Conservation (phyloP, 2,888 invertebrate genomes). For the Dinocampus coccinellae region DNA sequence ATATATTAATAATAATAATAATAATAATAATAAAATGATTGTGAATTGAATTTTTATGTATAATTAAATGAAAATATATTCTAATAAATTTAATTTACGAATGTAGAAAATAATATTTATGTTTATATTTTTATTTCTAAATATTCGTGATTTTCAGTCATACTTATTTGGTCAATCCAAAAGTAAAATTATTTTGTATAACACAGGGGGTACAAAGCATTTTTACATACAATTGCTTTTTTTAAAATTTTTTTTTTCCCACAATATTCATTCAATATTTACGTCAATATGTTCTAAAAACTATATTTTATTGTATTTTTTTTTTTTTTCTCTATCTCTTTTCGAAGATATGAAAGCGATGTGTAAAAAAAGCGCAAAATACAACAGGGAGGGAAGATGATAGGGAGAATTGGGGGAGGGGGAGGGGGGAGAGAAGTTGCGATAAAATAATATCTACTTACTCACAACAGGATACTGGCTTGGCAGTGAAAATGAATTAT, state of each 20-base stretch:
- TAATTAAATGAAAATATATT: no score
- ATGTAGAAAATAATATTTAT: background rate
- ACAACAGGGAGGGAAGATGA: background rate
- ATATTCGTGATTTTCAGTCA: slow-evolving; percentile 21
- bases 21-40: no score
- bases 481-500: background rate
- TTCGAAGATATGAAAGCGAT: slow-evolving; percentile 45
- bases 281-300: background rate
- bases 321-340: background rate
- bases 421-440: no score
- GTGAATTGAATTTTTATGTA: no score
- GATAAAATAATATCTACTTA: background rate
- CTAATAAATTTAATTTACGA: no score
- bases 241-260: slow-evolving; percentile 28
- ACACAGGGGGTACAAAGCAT: slow-evolving; percentile 52
- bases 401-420: background rate
- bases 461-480: slow-evolving; percentile 1
- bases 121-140: background rate
- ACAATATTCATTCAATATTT: slow-evolving; percentile 32
- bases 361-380: slow-evolving; percentile 20
- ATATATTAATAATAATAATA: no score
- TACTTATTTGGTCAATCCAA: slow-evolving; percentile 27
- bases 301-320: background rate
- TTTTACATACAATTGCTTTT: background rate
- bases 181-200: slow-evolving; percentile 40